Percentiles rank a stretch among this genome's conserved stretches.
Conservation (phyloP, 2,113 vertebrate genomes). For the Phalacrocorax brasilianus region DNA sequence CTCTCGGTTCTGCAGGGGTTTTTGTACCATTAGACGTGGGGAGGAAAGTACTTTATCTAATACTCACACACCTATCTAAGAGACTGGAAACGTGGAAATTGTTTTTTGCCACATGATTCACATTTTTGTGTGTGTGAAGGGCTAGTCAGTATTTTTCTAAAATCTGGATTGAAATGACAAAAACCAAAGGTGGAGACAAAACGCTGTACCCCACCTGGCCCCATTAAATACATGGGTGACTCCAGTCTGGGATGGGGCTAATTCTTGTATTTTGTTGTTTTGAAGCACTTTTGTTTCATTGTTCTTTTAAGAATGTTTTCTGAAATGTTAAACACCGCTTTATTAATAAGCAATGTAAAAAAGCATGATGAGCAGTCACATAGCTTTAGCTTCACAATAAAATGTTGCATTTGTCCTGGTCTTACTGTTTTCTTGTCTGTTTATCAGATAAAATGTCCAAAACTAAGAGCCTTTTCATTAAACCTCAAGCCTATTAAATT, state of each 20-base stretch:
- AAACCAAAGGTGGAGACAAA: conserved; percentile 46
- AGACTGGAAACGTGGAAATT: neutral
- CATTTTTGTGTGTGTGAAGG: neutral
- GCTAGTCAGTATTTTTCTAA: conserved; percentile 22
- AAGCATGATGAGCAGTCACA: conserved; percentile 49
- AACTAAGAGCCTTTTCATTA: neutral
- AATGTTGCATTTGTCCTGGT: conserved; percentile 38
- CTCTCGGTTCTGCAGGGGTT: neutral
- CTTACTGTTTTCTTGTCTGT: conserved; percentile 20
- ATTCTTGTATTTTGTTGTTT: neutral
- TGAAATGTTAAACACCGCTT: conserved; percentile 26
- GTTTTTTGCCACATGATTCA: neutral
- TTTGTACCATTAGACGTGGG: neutral
- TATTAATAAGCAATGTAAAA: conserved; percentile 46
- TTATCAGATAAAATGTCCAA: neutral
- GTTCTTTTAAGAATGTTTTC: conserved; percentile 22
- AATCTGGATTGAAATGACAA: neutral
- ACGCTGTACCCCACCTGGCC: neutral
- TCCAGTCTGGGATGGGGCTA: neutral
- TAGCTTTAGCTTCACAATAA: conserved; percentile 61
- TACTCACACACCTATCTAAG: neutral
- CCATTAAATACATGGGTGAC: neutral
- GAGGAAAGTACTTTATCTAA: neutral
- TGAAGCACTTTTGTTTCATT: conserved; percentile 15
- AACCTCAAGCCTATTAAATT: conserved; percentile 9